Base-by-base conservation (phyloP, 1,140 invertebrate species). In the Drosophila novamexicana region DNA sequence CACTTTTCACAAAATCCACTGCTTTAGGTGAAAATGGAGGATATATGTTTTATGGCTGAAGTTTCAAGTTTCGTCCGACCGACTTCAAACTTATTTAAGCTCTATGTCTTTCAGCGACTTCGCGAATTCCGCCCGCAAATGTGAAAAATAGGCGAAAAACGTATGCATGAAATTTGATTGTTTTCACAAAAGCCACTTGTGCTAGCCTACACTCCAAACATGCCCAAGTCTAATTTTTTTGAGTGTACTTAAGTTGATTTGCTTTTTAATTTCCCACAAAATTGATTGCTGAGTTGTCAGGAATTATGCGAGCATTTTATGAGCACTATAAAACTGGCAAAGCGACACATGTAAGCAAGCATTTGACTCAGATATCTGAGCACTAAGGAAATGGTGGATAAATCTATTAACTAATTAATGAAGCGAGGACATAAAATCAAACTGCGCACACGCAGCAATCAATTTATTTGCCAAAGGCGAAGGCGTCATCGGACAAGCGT, bases 361-460 rank as follows among this genome's bases (percentile, higher is more conserved):
- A 52, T 32, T 34, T 47, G 2, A n/a, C 40, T 16, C 29, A 9
- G 8, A 36, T 34, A 32, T 9, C 22, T 22, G 22, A 22, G 7
- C 18, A 16, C 36, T 42, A 37, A 5, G 32, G 34, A 66, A 77
- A 72, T 47, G 36, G 52, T 64, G 64, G 63, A 83, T 73, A 89
- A 82, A 77, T 88, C 83, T 88, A 89, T 88, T 89, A 88, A 88
- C 84, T 88, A 89, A 88, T 88, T 88, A 89, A 88, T 72, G 66
- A 74, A 71, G 54, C 53, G 61, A 59, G 53, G 71, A 67, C 56
- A 89, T 89, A 75, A 89, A 89, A 81, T 81, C 79, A 89, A 84
- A 84, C 75, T 58, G 67, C 66, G 64, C 59, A 56, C 59, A 68
- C 75, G 65, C 68, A 54, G 63, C 71, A 54, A 80, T 84, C 85